These are phyloP conservation scores for Triplophysa dalaica DNA, from an alignment of 2,113 vertebrate genomes.

Conservation along the genomic window DNA sequence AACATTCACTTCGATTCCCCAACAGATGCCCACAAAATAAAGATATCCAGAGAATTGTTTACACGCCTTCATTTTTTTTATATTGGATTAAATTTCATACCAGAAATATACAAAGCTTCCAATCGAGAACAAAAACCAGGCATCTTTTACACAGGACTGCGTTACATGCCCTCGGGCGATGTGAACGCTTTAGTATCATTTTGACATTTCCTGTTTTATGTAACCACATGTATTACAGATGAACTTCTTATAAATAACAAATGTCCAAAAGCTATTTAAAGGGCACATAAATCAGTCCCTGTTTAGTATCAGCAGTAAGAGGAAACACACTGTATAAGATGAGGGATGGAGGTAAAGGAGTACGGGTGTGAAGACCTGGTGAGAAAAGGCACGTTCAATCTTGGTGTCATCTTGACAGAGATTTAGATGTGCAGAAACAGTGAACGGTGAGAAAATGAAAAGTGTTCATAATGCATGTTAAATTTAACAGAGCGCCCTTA, in stretches of 20 bases:
- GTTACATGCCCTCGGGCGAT: not conserved
- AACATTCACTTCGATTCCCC: not conserved
- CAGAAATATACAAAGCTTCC: no score
- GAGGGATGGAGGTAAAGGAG: not conserved
- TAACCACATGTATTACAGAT: slow-evolving; percentile 67
- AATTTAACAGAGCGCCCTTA: not conserved
- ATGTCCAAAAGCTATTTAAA: slow-evolving; percentile 65
- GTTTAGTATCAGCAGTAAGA: slow-evolving; percentile 31
- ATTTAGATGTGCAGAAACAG: not conserved
- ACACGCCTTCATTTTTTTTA: no score
- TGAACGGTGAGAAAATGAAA: not conserved
- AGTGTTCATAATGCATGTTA: not conserved
- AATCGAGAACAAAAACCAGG: not conserved
- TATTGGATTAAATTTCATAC: no score
- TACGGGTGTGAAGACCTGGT: not conserved
- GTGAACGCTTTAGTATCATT: slow-evolving; percentile 44
- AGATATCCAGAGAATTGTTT: no score
- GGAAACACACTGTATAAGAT: not conserved
- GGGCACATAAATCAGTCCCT: slow-evolving; percentile 46
- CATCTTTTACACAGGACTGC: slow-evolving; percentile 25
- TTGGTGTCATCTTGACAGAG: not conserved
- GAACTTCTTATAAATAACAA: slow-evolving; percentile 65
- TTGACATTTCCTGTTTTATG: slow-evolving; percentile 70
- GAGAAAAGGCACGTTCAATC: not conserved
- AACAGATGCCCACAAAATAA: no score